Base-by-base conservation (phyloP, 2,113 vertebrate genomes). In the Taurulus bubalis region DNA sequence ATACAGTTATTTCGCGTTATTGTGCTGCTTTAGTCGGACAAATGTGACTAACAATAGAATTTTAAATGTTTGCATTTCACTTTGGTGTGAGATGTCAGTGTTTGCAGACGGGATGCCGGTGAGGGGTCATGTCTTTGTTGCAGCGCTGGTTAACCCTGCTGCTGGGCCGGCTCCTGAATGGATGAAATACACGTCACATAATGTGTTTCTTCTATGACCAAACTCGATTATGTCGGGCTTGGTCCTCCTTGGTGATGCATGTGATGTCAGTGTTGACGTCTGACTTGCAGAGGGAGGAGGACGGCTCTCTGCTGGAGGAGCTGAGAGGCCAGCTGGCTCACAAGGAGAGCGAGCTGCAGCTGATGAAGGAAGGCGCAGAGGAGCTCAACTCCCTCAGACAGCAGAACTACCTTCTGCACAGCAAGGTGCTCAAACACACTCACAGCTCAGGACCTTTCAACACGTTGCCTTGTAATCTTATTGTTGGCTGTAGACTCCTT, bases 401-500 rank as follows among this genome's bases (percentile, higher is more conserved):
- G 87, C 95, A 99, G 70, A 99, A 97, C 80, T 98, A 93, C 60
- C 73, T 96, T 18, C 95, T 99, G 84, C 96, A 97, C 77, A 94
- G 96, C 89, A 97, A 99, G 96, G 98, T 93, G 45, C 32, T 65
- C 3, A 59, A 15, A 59, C 38, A 59, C 36, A 62, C 3, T 20
- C n/a, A 3, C 34, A 0, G 22, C 64, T 16, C 62, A 42, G 2
- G 2, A 8, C 3, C 26, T 67, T 65, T 36, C 22, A 24, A 18
- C 30, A 47, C 8, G 4, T 20, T 26, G 6, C 51, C 26, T 32
- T 26, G n/a, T 8, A 9, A 26, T 56, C 10, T 5, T 12, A 55
- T 55, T 55, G 49, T 26, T 16, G 11, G 38, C 63, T 16, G 8
- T 24, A n/a, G 28, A 34, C 18, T 49, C 6, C 9, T n/a, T 38